Evolutionary conservation across 2,888 invertebrate species (phyloP).

Genomic region (Synergus itoensis): DNA sequence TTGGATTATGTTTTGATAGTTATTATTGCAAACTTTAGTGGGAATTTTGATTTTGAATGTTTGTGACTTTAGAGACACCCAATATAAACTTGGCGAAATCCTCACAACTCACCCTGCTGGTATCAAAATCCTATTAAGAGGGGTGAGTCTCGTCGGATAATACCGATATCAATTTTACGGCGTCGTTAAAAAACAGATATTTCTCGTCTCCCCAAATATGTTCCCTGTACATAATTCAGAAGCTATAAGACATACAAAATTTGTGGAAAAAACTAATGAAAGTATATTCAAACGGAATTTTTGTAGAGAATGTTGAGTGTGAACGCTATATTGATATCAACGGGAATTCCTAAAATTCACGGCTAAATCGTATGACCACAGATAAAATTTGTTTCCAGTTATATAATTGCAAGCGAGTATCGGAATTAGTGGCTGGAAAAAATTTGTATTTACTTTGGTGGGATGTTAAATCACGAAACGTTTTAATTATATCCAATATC

Average conservation of each 20-base stretch:
- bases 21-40: not conserved
- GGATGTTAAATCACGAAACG: not conserved
- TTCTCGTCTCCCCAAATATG: not conserved
- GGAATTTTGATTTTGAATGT: not conserved
- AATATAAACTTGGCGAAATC: not conserved
- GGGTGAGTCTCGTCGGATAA: conserved; percentile 58
- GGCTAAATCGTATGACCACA: not conserved
- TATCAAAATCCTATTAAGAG: conserved; percentile 67
- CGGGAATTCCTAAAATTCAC: not conserved
- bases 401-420: not conserved
- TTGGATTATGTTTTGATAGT: not conserved
- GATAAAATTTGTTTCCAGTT: not conserved
- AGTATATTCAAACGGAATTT: not conserved
- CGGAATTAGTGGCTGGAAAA: not conserved
- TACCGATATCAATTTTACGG: conserved; percentile 64
- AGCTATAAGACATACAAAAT: not conserved
- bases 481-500: too few species aligned
- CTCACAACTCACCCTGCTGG: conserved; percentile 52
- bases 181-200: conserved; percentile 32
- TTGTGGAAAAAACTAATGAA: not conserved
- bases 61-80: not conserved
- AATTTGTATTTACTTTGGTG: not conserved
- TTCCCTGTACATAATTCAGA: not conserved
- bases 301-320: not conserved
- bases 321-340: not conserved